These are phyloP conservation scores for Meda fulgida DNA, from an alignment of 2,797 vertebrate species.

Conservation along the genomic window DNA sequence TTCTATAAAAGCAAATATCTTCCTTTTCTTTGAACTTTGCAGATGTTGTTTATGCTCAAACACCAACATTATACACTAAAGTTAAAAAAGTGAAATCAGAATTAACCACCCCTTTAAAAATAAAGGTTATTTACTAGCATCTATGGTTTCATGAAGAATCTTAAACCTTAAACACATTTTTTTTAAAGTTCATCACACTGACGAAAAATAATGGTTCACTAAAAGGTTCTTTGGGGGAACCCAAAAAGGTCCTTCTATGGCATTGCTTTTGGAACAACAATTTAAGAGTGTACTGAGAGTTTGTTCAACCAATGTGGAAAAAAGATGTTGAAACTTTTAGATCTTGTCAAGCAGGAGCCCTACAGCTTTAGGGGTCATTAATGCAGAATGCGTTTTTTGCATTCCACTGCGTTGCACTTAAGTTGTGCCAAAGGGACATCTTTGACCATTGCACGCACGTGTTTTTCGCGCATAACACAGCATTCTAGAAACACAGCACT, in stretches of 20 bases:
- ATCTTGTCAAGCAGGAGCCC: background rate
- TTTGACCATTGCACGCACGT: fast-evolving
- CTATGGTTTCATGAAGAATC: background rate
- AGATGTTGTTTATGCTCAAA: too few species aligned
- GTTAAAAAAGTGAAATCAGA: too few species aligned
- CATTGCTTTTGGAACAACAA: background rate
- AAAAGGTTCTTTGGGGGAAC: background rate
- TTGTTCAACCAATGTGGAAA: background rate
- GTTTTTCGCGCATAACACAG: background rate
- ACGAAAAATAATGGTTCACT: background rate
- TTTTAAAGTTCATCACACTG: background rate
- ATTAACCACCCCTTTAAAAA: background rate
- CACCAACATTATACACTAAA: too few species aligned
- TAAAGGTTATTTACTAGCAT: background rate
- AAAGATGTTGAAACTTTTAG: background rate
- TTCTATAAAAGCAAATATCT: too few species aligned
- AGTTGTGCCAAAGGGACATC: background rate
- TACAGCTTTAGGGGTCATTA: background rate
- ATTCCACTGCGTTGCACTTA: background rate
- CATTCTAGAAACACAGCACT: too few species aligned
- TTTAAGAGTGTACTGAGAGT: background rate
- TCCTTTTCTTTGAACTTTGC: too few species aligned
- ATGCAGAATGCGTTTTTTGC: background rate
- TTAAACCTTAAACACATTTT: too few species aligned
- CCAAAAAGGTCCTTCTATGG: background rate